Evolutionary conservation across 2,888 invertebrate species (phyloP).

Genomic region (Cephus rjabovi): DNA sequence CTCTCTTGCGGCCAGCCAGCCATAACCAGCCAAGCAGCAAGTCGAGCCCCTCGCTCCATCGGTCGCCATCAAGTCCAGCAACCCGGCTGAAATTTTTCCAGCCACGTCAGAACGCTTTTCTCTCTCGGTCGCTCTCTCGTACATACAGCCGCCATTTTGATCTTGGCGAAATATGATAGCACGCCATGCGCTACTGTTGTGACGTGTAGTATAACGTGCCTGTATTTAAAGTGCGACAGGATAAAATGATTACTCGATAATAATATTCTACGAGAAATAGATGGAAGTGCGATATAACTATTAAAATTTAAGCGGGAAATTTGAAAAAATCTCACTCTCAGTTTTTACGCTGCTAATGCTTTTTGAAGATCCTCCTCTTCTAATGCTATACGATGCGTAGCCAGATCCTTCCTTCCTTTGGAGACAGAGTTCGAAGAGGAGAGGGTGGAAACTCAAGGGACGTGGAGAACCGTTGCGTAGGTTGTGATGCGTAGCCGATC

Average conservation of each 20-base stretch:
- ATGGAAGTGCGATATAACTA: too few relatives aligned
- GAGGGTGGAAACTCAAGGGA: neutral
- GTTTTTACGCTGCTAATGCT: neutral
- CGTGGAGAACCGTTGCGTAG: conserved; percentile 20
- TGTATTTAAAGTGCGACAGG: neutral
- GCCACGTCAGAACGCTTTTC: neutral
- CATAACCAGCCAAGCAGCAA: conserved; percentile 12
- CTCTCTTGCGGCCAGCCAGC: conserved; percentile 44
- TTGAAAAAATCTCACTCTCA: neutral
- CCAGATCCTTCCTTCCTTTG: neutral
- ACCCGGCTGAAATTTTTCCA: neutral
- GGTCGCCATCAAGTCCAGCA: neutral
- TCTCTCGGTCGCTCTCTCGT: neutral
- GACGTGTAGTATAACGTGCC: neutral
- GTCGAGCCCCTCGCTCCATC: neutral
- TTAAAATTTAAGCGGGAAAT: neutral
- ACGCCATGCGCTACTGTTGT: neutral
- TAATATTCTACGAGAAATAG: neutral
- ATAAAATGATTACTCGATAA: neutral
- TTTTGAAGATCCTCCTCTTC: neutral
- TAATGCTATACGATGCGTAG: neutral
- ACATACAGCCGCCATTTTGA: neutral
- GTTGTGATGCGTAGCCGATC: conserved; percentile 50
- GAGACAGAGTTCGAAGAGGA: neutral
- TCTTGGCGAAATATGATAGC: neutral